Base-by-base conservation (phyloP, 2,797 vertebrate species). In the Anguilla marmorata region DNA sequence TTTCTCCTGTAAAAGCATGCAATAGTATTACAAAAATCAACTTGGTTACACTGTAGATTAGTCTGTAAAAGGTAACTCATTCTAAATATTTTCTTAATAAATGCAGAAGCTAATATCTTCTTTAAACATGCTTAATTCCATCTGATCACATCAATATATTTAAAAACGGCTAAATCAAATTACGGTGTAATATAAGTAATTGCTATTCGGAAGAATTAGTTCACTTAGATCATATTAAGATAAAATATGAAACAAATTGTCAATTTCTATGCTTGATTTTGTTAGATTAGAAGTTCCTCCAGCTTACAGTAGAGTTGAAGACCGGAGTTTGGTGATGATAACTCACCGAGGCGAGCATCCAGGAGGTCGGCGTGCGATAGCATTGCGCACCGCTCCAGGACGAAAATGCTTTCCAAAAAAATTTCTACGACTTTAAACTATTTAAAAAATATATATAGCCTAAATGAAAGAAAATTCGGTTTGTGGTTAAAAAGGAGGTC, bases 301-400 rank as follows among this genome's bases (percentile, higher is more conserved):
- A 95, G 94, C 95, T 96, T 96, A 95, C 95, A 95, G 96, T 95
- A 96, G 96, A 96, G 95, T 95, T 97, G 95, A 91, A 95, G 95
- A 95, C 95, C 95, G 95, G 96, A 94, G 96, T 96, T 96, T 93
- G 95, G 94, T 92, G 96, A 94, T 66, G 95, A 96, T 93, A 96
- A 98, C 98, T 98, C 97, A 98, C 98, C 98, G 96, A 99, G 97
- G 95, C 98, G 97, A 96, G 98, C 97, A 96, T 99, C 98, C 97
- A 99, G 97, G 96, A 99, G 98, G 97, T 99, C 98, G 97, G 98
- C 97, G 93, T 99, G 98, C 96, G 98, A 99, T 92, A 99, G 97
- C 98, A 99, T 99, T 90, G 97, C 96, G 97, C 97, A 98, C 97
- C 97, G 97, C 97, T 99, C 97, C 97, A 98, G 97, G 97, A 97